Conservation (phyloP, 2,797 vertebrate genomes). For the Acrocephalus scirpaceus region DNA sequence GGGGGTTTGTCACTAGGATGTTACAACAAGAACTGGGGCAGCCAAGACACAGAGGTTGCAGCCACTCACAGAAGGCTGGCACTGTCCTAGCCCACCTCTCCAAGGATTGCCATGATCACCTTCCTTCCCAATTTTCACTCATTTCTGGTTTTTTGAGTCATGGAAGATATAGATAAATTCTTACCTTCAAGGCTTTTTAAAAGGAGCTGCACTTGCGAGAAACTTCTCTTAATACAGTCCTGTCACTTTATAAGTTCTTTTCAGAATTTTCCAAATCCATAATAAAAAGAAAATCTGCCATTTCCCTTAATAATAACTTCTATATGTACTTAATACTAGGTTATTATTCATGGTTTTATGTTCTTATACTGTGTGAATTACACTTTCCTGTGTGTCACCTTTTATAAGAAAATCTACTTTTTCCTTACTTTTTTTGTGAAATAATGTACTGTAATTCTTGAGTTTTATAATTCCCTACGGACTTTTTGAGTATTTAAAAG, state of each 20-base stretch:
- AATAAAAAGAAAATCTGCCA: background rate
- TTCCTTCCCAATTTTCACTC: background rate
- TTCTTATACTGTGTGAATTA: background rate
- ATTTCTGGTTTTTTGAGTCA: background rate
- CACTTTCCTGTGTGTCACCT: conserved; percentile 11
- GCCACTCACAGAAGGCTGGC: background rate
- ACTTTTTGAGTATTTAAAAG: conserved; percentile 9
- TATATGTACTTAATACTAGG: background rate
- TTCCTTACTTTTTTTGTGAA: conserved; percentile 22
- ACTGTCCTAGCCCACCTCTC: background rate
- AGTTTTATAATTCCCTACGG: background rate
- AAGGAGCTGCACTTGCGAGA: background rate
- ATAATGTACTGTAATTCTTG: background rate
- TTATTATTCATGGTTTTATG: conserved; percentile 44
- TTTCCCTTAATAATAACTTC: conserved; percentile 18
- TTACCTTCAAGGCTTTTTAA: background rate
- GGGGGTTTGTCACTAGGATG: background rate
- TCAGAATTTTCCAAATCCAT: background rate
- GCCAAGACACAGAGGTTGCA: background rate
- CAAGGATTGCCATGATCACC: background rate
- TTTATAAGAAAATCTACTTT: conserved; percentile 22
- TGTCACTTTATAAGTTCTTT: conserved; percentile 4
- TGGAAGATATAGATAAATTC: background rate
- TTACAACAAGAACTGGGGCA: rapidly evolving
- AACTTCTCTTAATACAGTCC: background rate